A percentile compares a stretch with the other conserved stretches of the same genome.
phyloP scores from a whole-genome alignment of 2,113 vertebrate species.

The Tachysurus fulvidraco region DNA sequence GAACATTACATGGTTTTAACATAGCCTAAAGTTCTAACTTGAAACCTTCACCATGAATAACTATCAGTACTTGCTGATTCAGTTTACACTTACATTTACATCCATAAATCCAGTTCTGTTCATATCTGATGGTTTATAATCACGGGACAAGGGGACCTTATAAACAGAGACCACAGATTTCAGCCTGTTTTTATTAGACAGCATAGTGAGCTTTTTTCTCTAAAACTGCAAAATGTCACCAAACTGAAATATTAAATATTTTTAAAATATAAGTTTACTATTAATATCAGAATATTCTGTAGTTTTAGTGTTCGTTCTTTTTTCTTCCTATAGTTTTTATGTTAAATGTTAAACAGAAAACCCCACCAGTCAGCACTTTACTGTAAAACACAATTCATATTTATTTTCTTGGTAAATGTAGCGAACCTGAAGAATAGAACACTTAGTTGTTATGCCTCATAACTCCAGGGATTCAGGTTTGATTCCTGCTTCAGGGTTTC shows the following conservation, averaged over 20 bases:
- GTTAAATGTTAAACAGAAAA: not conserved
- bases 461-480: too few species aligned
- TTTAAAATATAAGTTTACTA: not conserved
- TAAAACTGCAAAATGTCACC: not conserved
- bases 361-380: not conserved
- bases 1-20: not conserved
- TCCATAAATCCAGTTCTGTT: conserved; percentile 3
- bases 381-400: not conserved
- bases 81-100: not conserved
- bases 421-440: not conserved
- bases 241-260: not conserved
- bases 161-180: not conserved
- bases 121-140: not conserved
- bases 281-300: not conserved
- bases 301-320: not conserved
- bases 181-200: not conserved
- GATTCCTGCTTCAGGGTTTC: too few species aligned
- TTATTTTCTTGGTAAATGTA: not conserved
- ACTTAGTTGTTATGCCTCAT: not conserved
- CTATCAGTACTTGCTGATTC: not conserved
- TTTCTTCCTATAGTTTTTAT: not conserved
- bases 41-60: not conserved
- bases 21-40: not conserved
- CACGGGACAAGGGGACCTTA: not conserved
- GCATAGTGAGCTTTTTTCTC: not conserved